Conservation (phyloP, 2,888 invertebrate species). For the Neelides folsomi region DNA sequence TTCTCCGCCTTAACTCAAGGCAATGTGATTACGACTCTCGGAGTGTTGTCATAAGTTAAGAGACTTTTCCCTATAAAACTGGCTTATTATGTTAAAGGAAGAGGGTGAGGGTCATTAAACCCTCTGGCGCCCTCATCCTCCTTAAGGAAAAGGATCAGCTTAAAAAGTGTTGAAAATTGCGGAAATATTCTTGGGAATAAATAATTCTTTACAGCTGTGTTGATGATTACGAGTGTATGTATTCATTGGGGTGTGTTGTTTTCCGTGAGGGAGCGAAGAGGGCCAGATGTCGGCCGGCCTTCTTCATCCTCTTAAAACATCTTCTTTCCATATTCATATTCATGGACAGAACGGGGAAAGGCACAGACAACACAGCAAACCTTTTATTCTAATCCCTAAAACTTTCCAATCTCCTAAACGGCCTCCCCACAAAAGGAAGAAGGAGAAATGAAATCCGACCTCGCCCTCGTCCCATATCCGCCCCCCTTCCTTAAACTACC, state of each 20-base stretch:
- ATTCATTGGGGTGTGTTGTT: conserved; percentile 1
- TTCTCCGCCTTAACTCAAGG: too few species aligned
- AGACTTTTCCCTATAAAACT: background rate
- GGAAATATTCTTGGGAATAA: conserved; percentile 19
- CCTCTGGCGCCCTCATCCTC: too few species aligned
- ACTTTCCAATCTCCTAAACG: conserved; percentile 12
- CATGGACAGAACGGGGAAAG: background rate
- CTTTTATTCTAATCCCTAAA: conserved; percentile 33
- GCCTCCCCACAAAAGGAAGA: too few species aligned
- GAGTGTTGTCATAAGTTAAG: background rate
- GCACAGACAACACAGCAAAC: conserved; percentile 27
- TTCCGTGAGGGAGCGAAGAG: conserved; percentile 1
- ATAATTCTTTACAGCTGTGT: conserved; percentile 33
- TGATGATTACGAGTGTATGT: conserved; percentile 24
- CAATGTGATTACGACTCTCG: too few species aligned
- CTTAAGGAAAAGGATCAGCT: conserved; percentile 23
- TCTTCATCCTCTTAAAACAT: conserved; percentile 4
- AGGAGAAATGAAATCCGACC: too few species aligned
- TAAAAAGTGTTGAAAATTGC: conserved; percentile 17
- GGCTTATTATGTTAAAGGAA: too few species aligned
- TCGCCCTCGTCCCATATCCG: too few species aligned
- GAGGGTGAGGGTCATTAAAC: too few species aligned
- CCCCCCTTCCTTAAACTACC: too few species aligned
- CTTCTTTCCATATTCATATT: background rate
- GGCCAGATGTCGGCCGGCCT: background rate